Base-by-base conservation (phyloP, 2,113 vertebrate species). In the Cheilinus undulatus region DNA sequence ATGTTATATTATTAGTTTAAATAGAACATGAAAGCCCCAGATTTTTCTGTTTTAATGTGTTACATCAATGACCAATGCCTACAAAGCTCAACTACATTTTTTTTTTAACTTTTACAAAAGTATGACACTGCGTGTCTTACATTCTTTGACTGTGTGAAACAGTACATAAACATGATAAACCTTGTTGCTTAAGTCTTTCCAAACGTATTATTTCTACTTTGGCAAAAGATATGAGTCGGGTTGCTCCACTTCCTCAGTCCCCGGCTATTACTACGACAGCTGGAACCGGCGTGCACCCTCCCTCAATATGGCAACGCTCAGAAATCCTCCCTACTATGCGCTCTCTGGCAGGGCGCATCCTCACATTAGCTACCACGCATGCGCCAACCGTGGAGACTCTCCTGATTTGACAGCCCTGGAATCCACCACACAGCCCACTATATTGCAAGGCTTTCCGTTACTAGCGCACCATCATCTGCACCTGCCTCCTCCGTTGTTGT, bases 381-480 rank as follows among this genome's bases (percentile, higher is more conserved):
- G 94, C 94, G 93, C 59, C 52, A 26, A 46, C 4, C 9, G 11
- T 7, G 53, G 69, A 53, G 78, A 30, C 74, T 24, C 76, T 73
- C 68, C 83, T 80, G 88, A 89, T 92, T 88, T 80, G 91, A 78
- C 89, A 74, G 60, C 36, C 66, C 66, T 17, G 49, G 83, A 68
- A 69, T 68, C 78, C 42, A 84, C 73, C 86, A 57, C 75, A 49
- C 76, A 50, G 86, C 79, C 76, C 92, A 92, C 86, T 89, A 89
- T 88, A 73, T 90, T 14, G 90, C 90, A 88, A 82, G 67, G 67
- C 68, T 49, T 14, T 23, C 74, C 62, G 58, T 70, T 70, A 66
- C 53, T 83, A 84, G 90, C 89, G 89, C 92, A 92, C 82, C 87
- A 85, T 82, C 89, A 62, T 79, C 84, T 79, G 90, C 90, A 92